phyloP scores from a whole-genome alignment of 2,888 invertebrate species.

The Drosophila silvestris region DNA sequence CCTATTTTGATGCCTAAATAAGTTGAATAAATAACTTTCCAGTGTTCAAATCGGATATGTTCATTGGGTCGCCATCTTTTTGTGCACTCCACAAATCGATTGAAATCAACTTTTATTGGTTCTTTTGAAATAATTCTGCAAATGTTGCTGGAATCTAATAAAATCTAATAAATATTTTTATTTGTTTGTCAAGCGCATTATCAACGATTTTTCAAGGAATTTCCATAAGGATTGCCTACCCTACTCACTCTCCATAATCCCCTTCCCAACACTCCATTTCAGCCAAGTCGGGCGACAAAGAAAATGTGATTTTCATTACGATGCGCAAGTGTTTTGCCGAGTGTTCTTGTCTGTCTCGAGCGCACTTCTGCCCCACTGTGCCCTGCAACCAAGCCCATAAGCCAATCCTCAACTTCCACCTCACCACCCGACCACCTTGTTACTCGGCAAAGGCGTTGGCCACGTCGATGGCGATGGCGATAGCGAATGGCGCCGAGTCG shows the following conservation, averaged over 20 bases:
- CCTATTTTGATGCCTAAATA: neutral
- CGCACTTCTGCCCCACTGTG: conserved; percentile 47
- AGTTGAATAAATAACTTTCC: neutral
- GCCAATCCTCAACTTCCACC: neutral
- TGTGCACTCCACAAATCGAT: neutral
- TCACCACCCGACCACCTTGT: neutral
- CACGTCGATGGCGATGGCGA: conserved; percentile 13
- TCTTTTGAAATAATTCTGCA: neutral
- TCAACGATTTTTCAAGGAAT: conserved; percentile 20
- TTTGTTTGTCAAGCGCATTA: conserved; percentile 38
- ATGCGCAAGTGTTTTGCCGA: conserved; percentile 65
- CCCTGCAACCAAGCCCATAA: neutral
- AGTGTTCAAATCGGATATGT: neutral
- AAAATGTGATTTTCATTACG: conserved; percentile 77
- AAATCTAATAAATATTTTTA: conserved; percentile 52
- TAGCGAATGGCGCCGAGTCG: conserved; percentile 26
- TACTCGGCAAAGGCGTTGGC: conserved; percentile 17
- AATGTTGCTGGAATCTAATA: neutral
- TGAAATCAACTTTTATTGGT: conserved; percentile 8
- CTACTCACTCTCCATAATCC: neutral
- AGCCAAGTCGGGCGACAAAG: conserved; percentile 18
- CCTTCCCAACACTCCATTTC: neutral
- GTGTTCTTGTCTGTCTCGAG: conserved; percentile 74
- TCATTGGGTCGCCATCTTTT: neutral
- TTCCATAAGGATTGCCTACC: conserved; percentile 30